Base-by-base conservation (phyloP, 2,888 invertebrate genomes). In the Leptura quadrifasciata region DNA sequence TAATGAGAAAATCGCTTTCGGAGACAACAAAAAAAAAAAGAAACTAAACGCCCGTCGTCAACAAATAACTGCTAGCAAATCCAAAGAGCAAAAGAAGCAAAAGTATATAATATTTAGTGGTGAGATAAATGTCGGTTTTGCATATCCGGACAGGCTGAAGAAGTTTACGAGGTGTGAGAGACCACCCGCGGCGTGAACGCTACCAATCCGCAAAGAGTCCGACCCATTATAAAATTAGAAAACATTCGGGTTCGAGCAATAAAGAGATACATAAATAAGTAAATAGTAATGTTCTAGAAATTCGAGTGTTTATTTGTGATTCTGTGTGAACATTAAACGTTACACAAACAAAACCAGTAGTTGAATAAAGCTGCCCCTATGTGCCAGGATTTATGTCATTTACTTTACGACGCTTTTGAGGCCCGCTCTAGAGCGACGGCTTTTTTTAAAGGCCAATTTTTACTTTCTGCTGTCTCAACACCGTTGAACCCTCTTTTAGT, bases 251-350 rank as follows among this genome's bases (percentile, higher is more conserved):
- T 82, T 76, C 79, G 77, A 81, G 87, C 86, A 87, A 88, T 88
- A 88, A 88, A 88, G 86, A 82, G 84, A 85, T 72, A 79, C 84
- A 85, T 86, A 88, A 88, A 88, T 88, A 88, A 87, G 87, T 88
- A 88, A 88, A 88, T 87, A 87, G 86, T 87, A 87, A 87, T 87
- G 88, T 88, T 86, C 88, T 87, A 87, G 88, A 88, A 88, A 88
- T 85, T 86, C 88, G 87, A 88, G 88, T 88, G 88, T 88, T 88
- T 88, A 88, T 88, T 88, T 88, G 88, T 88, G 87, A 88, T 86
- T 85, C 84, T 84, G 86, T 84, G 87, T 86, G 86, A 87, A 87
- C 88, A 86, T 87, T 85, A 85, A 86, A 83, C 82, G 83, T 84
- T 85, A 86, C 84, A 86, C 85, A 86, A 86, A 86, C 83, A 83